Percentiles rank a stretch among this genome's conserved stretches.
These are phyloP conservation scores for Sylvicola cinctus DNA, from an alignment of 2,888 invertebrate species.

Conservation along the genomic window DNA sequence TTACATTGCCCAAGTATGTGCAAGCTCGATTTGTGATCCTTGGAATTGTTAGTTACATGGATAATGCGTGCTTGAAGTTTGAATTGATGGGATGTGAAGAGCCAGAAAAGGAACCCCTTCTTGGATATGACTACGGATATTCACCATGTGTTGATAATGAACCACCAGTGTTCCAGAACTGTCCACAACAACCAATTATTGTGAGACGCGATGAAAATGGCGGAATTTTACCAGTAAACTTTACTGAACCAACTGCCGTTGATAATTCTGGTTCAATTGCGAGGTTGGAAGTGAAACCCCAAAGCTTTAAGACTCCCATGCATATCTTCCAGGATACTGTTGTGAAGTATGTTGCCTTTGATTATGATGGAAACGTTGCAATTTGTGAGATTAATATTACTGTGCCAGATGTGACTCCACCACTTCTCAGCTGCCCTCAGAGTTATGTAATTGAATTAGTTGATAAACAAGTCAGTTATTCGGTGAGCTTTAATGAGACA, in stretches of 20 bases:
- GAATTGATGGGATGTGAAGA: conserved; percentile 93
- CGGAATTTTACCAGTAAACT: conserved; percentile 76
- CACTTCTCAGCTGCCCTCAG: conserved; percentile 75
- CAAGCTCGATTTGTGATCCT: conserved; percentile 85
- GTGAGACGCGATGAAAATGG: conserved; percentile 77
- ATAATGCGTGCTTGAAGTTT: conserved; percentile 88
- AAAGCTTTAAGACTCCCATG: conserved; percentile 74
- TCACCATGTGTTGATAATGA: conserved; percentile 91
- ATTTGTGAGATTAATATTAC: conserved; percentile 93
- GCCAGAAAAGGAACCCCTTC: conserved; percentile 55
- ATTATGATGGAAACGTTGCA: conserved; percentile 93
- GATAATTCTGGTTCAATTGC: conserved; percentile 93
- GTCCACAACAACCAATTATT: conserved; percentile 79
- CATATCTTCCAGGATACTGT: conserved; percentile 79
- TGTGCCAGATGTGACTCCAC: conserved; percentile 82
- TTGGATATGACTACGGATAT: conserved; percentile 83
- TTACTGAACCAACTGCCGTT: conserved; percentile 81
- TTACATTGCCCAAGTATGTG: conserved; percentile 81
- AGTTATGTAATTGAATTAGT: conserved; percentile 84
- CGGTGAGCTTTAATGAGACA: conserved; percentile 82
- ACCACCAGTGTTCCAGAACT: conserved; percentile 90
- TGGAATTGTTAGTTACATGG: conserved; percentile 91
- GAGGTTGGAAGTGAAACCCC: conserved; percentile 77
- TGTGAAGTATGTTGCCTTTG: conserved; percentile 89
- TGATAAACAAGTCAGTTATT: conserved; percentile 74